Conservation (phyloP, 2,888 invertebrate genomes). For the Arctia plantaginis region DNA sequence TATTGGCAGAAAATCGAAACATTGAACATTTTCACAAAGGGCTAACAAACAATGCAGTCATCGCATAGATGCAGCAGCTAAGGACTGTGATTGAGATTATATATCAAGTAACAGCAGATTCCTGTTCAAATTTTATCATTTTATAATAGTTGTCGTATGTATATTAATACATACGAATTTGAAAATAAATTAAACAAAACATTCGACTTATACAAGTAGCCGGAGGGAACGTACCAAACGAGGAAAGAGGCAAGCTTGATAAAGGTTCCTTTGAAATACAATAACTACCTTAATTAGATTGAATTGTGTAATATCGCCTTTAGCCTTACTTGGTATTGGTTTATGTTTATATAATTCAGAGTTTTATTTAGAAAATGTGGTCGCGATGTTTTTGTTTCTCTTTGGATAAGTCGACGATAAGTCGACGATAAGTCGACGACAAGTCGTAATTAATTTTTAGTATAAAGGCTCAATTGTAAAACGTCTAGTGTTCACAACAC, state of each 20-base stretch:
- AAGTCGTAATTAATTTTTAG: neutral
- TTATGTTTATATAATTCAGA: neutral
- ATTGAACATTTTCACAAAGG: neutral
- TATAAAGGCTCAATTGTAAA: no score
- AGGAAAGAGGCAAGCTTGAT: neutral
- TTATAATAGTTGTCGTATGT: neutral
- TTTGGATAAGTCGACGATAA: neutral
- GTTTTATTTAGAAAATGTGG: neutral
- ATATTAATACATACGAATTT: no score
- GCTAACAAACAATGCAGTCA: neutral
- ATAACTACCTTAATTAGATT: neutral
- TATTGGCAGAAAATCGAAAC: neutral
- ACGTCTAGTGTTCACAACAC: no score
- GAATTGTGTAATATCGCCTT: neutral
- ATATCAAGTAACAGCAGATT: neutral
- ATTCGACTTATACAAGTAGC: neutral
- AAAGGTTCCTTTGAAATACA: neutral
- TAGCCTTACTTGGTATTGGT: neutral
- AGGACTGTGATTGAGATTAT: neutral
- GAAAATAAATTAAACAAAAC: neutral
- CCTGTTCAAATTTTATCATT: neutral
- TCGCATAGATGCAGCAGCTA: neutral
- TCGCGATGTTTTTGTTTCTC: neutral
- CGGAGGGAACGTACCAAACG: neutral
- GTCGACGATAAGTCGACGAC: neutral